Evolutionary conservation across 2,113 vertebrate species (phyloP).

Genomic region (Drymodes brunneopygia): DNA sequence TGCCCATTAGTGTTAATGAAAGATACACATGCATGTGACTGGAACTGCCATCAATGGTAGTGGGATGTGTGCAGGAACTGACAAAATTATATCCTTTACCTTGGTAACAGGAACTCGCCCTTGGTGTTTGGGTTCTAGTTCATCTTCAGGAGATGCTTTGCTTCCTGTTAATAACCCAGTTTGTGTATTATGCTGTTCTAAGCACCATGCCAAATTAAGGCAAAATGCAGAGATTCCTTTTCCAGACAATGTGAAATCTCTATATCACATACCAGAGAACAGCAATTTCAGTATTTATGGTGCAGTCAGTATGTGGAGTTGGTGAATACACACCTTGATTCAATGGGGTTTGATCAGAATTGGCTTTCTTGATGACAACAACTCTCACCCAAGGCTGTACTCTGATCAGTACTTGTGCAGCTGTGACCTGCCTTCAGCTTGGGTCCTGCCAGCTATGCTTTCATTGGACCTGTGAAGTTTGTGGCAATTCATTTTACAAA

Average conservation of each 20-base stretch:
- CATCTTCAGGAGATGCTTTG: not conserved
- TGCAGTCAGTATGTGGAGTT: not conserved
- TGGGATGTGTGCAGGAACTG: not conserved
- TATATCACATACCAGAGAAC: not conserved
- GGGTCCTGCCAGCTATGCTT: not conserved
- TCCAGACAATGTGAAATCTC: not conserved
- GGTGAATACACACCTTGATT: not conserved
- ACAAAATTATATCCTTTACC: not conserved
- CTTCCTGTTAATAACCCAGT: not conserved
- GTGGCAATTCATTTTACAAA: not conserved
- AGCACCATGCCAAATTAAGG: not conserved
- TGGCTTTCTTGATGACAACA: not conserved
- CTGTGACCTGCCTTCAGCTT: not conserved
- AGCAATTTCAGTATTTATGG: not conserved
- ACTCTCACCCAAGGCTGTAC: not conserved
- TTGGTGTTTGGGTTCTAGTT: not conserved
- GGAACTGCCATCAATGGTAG: not conserved
- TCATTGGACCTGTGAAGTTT: not conserved
- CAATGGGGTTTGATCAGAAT: not conserved
- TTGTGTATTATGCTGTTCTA: not conserved
- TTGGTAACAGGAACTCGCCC: not conserved
- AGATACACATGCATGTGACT: not conserved
- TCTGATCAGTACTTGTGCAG: not conserved
- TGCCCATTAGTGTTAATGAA: constrained; percentile 17
- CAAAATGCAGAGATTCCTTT: not conserved